Evolutionary conservation across 2,797 vertebrate genomes (phyloP).

Genomic region (Centroberyx gerrardi): DNA sequence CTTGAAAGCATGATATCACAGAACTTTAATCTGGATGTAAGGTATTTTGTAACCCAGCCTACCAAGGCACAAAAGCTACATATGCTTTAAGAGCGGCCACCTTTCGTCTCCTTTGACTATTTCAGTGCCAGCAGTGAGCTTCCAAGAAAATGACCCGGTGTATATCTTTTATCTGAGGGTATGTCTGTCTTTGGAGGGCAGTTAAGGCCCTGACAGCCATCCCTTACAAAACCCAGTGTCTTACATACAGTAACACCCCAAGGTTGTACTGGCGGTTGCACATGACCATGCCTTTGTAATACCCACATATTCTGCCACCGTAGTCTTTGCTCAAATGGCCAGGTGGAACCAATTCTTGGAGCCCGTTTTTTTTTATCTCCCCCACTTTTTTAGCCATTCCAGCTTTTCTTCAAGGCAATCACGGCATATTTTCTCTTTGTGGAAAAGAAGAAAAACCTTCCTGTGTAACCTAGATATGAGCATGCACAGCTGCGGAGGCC

Average conservation of each 20-base stretch:
- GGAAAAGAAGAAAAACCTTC: constrained; percentile 68
- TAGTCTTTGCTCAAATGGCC: constrained; percentile 52
- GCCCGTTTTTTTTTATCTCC: constrained; percentile 64
- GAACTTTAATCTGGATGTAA: constrained; percentile 38
- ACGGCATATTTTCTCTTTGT: constrained; percentile 68
- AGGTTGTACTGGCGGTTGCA: constrained; percentile 69
- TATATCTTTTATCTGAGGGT: background rate
- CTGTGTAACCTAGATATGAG: constrained; percentile 78
- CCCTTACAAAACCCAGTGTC: constrained; percentile 27
- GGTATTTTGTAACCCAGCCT: constrained; percentile 34
- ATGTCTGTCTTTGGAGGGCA: constrained; percentile 24
- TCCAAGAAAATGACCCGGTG: background rate
- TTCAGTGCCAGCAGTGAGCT: constrained; percentile 35
- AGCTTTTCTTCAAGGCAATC: constrained; percentile 70
- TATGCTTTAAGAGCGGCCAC: constrained; percentile 21
- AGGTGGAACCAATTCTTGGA: constrained; percentile 81
- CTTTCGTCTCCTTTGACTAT: constrained; percentile 48
- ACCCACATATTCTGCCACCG: constrained; percentile 60
- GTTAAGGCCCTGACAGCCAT: constrained; percentile 31
- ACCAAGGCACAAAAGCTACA: background rate
- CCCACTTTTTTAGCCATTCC: constrained; percentile 62
- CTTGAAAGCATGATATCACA: constrained; percentile 19
- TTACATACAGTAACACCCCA: constrained; percentile 67
- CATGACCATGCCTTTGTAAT: constrained; percentile 70
- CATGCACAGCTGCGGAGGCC: constrained; percentile 81